phyloP scores from a whole-genome alignment of 2,113 vertebrate species.

The Bufo bufo region DNA sequence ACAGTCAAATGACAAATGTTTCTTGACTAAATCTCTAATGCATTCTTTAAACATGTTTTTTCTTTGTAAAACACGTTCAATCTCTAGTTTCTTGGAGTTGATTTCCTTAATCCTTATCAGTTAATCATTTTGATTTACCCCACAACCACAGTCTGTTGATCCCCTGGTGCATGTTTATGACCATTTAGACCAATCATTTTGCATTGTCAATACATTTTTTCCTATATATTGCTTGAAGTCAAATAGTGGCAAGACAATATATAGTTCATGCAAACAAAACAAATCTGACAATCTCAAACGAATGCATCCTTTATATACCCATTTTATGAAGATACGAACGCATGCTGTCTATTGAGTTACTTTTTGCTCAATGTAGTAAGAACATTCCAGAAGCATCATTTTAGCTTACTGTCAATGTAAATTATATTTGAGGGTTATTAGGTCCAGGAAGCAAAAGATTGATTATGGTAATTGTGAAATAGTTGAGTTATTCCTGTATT shows the following conservation, averaged over 20 bases:
- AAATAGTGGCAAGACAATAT: not conserved
- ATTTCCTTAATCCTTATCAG: no score
- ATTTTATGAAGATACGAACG: not conserved
- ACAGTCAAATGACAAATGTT: no score
- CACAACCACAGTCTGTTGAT: no score
- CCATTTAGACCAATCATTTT: not conserved
- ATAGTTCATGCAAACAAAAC: not conserved
- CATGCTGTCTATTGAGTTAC: slow-evolving; percentile 7
- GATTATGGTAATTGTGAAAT: slow-evolving; percentile 24
- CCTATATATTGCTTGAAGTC: not conserved
- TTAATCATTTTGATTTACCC: no score
- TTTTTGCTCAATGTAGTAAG: not conserved
- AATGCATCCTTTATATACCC: not conserved
- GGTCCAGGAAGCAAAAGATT: not conserved
- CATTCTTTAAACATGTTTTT: no score
- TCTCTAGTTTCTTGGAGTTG: no score
- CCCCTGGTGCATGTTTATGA: not conserved
- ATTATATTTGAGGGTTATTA: not conserved
- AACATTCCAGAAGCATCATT: not conserved
- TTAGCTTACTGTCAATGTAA: slow-evolving; percentile 24
- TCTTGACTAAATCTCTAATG: no score
- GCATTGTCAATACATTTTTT: not conserved
- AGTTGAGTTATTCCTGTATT: not conserved
- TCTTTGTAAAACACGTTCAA: no score
- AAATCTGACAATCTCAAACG: not conserved